phyloP scores from a whole-genome alignment of 2,113 vertebrate genomes.

The Strix aluco region DNA sequence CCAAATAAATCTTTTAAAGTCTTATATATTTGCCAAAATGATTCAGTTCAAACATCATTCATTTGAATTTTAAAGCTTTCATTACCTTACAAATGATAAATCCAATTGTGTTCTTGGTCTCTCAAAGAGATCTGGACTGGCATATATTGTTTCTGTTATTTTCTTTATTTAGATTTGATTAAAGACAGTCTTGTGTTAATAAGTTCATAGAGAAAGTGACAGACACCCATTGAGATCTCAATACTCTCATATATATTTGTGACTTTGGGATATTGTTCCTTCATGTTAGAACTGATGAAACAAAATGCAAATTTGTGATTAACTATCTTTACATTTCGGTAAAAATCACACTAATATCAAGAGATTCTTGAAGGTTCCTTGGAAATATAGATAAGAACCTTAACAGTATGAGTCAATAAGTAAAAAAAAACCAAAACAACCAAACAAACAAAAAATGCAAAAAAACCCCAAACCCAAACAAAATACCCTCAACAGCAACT shows the following conservation, averaged over 20 bases:
- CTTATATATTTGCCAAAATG: neutral
- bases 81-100: neutral
- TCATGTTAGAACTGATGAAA: neutral
- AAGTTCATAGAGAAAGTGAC: neutral
- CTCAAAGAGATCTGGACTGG: neutral
- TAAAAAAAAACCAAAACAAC: neutral
- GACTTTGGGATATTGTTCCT: neutral
- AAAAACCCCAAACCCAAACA: rapidly evolving
- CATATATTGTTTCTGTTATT: neutral
- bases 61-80: neutral
- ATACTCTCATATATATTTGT: neutral
- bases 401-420: neutral
- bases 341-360: neutral
- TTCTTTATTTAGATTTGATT: conserved; percentile 30
- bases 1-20: neutral
- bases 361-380: neutral
- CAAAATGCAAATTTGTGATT: neutral
- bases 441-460: too few relatives aligned
- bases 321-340: neutral
- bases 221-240: neutral
- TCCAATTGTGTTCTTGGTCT: neutral
- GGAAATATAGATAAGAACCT: neutral
- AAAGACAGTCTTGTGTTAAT: conserved; percentile 10
- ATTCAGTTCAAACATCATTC: neutral
- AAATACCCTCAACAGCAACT: neutral